Conservation (phyloP, 2,888 invertebrate species). For the Zhuqinia jingwanae region DNA sequence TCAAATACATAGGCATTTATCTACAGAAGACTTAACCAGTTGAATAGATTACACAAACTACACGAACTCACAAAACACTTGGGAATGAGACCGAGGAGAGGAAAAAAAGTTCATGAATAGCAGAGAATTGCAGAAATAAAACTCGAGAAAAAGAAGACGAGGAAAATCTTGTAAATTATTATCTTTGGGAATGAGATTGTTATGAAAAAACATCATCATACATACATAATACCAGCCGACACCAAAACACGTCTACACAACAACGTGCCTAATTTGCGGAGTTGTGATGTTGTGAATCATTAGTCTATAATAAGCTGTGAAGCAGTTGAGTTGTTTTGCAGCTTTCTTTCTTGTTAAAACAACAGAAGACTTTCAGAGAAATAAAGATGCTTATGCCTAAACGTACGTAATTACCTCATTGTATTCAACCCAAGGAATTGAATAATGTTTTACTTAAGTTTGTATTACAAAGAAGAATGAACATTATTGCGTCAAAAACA, state of each 20-base stretch:
- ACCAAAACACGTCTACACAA: not conserved
- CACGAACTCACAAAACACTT: not conserved
- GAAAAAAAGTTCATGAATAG: not conserved
- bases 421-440: no score
- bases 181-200: conserved; percentile 26
- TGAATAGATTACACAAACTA: conserved; percentile 19
- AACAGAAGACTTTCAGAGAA: no score
- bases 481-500: no score
- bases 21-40: not conserved
- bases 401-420: no score
- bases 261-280: conserved; percentile 39
- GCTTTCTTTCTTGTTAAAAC: no score
- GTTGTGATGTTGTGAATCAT: conserved; percentile 13
- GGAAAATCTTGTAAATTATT: conserved; percentile 23
- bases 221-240: not conserved
- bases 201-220: conserved; percentile 22
- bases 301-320: conserved; percentile 17
- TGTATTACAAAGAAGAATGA: no score
- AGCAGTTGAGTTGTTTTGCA: conserved; percentile 17
- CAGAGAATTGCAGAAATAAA: no score
- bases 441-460: no score
- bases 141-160: not conserved
- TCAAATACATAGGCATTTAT: no score
- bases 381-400: no score
- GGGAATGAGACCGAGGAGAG: not conserved